Percentiles rank a stretch among this genome's conserved stretches.
Evolutionary conservation across 30 jellyfish, hydroid and myxozoan genomes (phyloP).

Genomic region (Cassiopea andromeda): DNA sequence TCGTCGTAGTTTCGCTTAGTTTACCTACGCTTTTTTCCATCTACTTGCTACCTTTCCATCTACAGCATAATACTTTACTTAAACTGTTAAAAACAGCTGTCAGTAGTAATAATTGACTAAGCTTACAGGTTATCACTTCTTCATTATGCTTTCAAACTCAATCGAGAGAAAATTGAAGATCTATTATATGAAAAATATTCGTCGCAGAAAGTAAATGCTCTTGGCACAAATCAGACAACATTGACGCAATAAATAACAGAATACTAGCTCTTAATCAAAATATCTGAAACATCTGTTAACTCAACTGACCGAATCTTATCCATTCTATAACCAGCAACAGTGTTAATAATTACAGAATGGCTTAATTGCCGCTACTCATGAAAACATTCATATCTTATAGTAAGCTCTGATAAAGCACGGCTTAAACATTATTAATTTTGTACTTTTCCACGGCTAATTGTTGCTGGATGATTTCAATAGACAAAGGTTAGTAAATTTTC

Average conservation of each 20-base stretch:
- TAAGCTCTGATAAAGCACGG: too few relatives aligned
- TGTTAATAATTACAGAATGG: neutral
- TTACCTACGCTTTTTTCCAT: neutral
- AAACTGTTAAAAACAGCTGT: neutral
- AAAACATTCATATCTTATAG: too few relatives aligned
- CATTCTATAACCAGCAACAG: neutral
- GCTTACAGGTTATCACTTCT: neutral
- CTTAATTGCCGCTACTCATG: neutral
- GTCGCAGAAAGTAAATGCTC: neutral
- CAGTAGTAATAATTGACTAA: neutral
- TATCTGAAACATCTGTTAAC: neutral
- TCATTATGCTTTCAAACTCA: neutral
- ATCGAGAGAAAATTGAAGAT: too few relatives aligned
- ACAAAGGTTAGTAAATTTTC: too few relatives aligned
- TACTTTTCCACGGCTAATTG: too few relatives aligned
- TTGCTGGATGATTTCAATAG: too few relatives aligned
- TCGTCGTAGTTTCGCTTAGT: neutral
- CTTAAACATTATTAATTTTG: too few relatives aligned
- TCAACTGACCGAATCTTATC: neutral
- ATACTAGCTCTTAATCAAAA: too few relatives aligned
- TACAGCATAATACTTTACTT: too few relatives aligned
- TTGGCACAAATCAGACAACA: neutral
- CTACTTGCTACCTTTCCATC: neutral
- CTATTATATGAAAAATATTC: too few relatives aligned
- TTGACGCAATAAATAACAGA: neutral